Evolutionary conservation across 2,888 invertebrate species (phyloP).

Genomic region (Drosophila colorata): DNA sequence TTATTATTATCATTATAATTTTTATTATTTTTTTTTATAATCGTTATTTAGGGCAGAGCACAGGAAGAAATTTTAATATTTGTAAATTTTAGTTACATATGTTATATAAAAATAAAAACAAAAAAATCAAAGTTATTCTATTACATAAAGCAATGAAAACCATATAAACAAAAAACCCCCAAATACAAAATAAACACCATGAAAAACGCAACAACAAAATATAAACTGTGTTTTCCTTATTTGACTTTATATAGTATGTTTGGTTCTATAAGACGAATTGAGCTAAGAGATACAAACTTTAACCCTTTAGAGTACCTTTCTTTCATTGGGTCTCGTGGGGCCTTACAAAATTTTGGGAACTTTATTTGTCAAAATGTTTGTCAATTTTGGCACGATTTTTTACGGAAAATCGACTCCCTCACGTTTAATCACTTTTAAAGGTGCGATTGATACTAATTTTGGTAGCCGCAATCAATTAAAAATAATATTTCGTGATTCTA

Average conservation of each 20-base stretch:
- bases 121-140: conserved; percentile 54
- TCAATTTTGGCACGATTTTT: too few relatives aligned
- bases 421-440: too few relatives aligned
- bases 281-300: too few relatives aligned
- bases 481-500: too few relatives aligned
- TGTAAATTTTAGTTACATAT: conserved; percentile 72
- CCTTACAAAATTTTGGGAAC: too few relatives aligned
- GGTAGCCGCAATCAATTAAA: too few relatives aligned
- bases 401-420: too few relatives aligned
- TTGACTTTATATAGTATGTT: neutral
- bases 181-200: conserved; percentile 58
- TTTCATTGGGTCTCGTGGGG: neutral
- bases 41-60: conserved; percentile 68
- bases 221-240: conserved; percentile 3
- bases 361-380: too few relatives aligned
- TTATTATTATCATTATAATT: conserved; percentile 11
- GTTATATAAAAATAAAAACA: conserved; percentile 24
- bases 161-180: conserved; percentile 50
- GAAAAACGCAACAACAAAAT: conserved; percentile 27
- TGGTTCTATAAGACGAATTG: neutral
- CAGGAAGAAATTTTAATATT: conserved; percentile 60
- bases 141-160: conserved; percentile 50
- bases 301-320: too few relatives aligned
- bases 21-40: conserved; percentile 43
- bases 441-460: too few relatives aligned